Evolutionary conservation across 1,140 invertebrate genomes (phyloP), one percentile per base, ranked within the genome.

Genomic region (Camponotus floridanus): DNA sequence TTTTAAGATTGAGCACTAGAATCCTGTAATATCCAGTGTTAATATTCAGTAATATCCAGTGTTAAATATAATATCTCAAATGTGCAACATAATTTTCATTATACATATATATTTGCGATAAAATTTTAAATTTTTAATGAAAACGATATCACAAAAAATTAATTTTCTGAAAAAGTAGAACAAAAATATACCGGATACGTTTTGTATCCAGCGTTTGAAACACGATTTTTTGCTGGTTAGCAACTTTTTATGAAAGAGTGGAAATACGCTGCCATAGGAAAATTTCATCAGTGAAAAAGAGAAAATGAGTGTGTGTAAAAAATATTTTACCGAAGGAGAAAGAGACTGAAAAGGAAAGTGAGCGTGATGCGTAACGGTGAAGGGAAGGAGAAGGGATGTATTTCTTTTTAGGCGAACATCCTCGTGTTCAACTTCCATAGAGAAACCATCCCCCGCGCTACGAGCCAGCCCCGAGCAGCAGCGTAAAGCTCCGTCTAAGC

Each of bases 401-500:
- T 26, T 73, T 83, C 79, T 83, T 74, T 39, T 26, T 73, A 36
- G 39, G 7, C 55, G 79, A 48, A 62, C 48, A 31, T 76, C 26
- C 55, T 59, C 21, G n/a, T 78, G 81, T 80, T 57, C 87, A 70
- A 78, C 64, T 68, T 57, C 67, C 51, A 45, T 67, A 67, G 73
- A 71, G 79, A 48, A 65, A 45, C 15, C 70, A 51, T 51, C 55
- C 8, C 71, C 86, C 61, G 55, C 48, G 59, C 65, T 33, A 88
- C 76, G 67, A 81, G 36, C 26, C 42, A 86, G 76, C 76, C 36
- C 59, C 65, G 83, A 83, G 79, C 70, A 87, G 87, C 86, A 87
- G 87, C 86, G 87, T 81, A 92, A 91, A 91, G 87, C 90, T 88
- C 86, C 87, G 86, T 83, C 85, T 90, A 92, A 93, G 92, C 92